A percentile compares a stretch with the other conserved stretches of the same genome.
phyloP scores from a whole-genome alignment of 2,797 vertebrate genomes.

The Paratrypauchen microcephalus region DNA sequence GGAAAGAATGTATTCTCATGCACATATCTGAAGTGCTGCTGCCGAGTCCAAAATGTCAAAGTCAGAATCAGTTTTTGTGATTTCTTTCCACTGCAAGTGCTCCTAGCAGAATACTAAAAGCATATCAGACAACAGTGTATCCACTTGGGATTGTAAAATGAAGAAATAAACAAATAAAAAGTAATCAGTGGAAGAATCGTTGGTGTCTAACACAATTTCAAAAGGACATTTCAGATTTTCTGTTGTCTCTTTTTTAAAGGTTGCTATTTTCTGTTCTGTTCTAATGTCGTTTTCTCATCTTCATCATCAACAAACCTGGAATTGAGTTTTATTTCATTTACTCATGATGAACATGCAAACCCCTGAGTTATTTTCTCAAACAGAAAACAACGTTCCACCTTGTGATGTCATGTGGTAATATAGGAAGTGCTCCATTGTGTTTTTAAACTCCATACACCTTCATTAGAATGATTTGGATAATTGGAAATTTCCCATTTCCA shows the following conservation, averaged over 20 bases:
- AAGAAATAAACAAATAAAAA: not conserved
- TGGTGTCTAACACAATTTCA: too few relatives aligned
- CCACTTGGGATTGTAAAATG: not conserved
- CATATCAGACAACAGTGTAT: not conserved
- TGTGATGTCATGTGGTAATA: too few relatives aligned
- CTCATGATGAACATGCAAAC: not conserved
- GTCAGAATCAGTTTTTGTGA: not conserved
- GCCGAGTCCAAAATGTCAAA: not conserved
- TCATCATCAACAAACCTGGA: too few relatives aligned
- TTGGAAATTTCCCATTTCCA: too few relatives aligned
- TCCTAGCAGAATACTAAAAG: not conserved
- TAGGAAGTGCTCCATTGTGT: too few relatives aligned
- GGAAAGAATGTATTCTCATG: not conserved
- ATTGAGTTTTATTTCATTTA: not conserved
- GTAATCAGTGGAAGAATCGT: not conserved
- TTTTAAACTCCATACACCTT: too few relatives aligned
- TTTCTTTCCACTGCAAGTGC: not conserved
- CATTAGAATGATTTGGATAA: too few relatives aligned
- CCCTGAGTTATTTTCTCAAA: too few relatives aligned
- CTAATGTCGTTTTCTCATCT: too few relatives aligned
- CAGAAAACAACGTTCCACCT: too few relatives aligned
- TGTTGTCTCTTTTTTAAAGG: conserved; percentile 37
- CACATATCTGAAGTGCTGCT: not conserved
- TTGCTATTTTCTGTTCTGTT: too few relatives aligned
- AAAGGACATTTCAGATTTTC: conserved; percentile 8